Conservation (phyloP, 2,113 vertebrate species). For the Spilogale gracilis region DNA sequence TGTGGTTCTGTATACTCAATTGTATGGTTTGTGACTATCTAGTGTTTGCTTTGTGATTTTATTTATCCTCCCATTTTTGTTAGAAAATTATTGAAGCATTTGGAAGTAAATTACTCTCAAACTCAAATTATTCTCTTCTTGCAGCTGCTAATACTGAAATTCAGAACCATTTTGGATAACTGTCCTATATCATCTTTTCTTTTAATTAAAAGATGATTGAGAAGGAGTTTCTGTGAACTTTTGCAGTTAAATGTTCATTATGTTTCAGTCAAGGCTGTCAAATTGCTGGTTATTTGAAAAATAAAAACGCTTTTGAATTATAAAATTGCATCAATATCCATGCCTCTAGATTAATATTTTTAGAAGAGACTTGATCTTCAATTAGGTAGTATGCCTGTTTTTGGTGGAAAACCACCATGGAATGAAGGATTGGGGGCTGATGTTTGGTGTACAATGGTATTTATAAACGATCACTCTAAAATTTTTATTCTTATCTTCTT, state of each 20-base stretch:
- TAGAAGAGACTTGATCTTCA: background rate
- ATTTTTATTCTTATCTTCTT: background rate
- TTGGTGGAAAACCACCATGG: background rate
- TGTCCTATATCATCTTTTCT: background rate
- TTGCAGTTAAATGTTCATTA: background rate
- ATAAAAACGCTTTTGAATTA: background rate
- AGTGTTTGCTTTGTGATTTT: conserved; percentile 8
- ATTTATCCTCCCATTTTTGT: conserved; percentile 28
- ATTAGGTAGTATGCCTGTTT: background rate
- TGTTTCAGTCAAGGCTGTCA: background rate
- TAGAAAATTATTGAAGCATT: conserved; percentile 9
- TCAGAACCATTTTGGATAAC: background rate
- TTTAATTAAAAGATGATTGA: background rate
- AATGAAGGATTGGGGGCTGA: background rate
- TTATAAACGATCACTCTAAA: background rate
- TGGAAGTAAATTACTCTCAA: background rate
- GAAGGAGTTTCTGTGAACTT: background rate
- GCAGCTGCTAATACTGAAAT: background rate
- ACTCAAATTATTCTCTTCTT: background rate
- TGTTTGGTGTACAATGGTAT: accelerated
- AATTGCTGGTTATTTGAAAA: background rate
- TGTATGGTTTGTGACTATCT: background rate
- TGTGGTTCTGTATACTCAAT: background rate
- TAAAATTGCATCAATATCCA: background rate
- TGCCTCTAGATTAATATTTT: background rate